Percentiles rank a stretch among this genome's conserved stretches.
Evolutionary conservation across 2,888 invertebrate species (phyloP).

Genomic region (Cyaniris semiargus): DNA sequence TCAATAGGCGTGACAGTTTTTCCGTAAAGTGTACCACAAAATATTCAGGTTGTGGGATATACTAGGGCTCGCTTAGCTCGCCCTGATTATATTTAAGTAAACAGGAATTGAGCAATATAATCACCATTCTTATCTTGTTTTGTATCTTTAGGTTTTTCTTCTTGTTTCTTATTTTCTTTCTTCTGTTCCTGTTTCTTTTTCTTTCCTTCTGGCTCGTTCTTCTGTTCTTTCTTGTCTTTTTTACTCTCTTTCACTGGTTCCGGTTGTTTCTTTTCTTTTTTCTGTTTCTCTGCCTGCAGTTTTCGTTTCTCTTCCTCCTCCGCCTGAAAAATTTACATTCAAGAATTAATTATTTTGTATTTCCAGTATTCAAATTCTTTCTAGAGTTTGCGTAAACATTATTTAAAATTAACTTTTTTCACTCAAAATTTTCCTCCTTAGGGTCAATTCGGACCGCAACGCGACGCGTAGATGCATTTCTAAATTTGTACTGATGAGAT

Average conservation of each 20-base stretch:
- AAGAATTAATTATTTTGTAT: background rate
- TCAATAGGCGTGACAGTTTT: too few species aligned
- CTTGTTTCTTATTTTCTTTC: slow-evolving; percentile 46
- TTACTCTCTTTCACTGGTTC: slow-evolving; percentile 48
- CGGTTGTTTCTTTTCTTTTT: slow-evolving; percentile 45
- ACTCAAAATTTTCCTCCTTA: too few species aligned
- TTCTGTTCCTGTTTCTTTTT: slow-evolving; percentile 55
- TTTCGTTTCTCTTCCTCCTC: slow-evolving; percentile 45
- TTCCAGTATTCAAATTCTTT: background rate
- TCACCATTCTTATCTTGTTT: slow-evolving; percentile 63
- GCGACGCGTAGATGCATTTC: too few species aligned
- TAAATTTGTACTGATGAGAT: too few species aligned
- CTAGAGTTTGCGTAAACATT: background rate
- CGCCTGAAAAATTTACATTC: slow-evolving; percentile 38
- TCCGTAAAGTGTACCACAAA: too few species aligned
- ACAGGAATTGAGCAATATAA: slow-evolving; percentile 37
- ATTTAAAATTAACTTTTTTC: too few species aligned
- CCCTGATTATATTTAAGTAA: background rate
- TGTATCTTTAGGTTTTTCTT: slow-evolving; percentile 52
- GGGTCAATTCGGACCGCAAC: too few species aligned
- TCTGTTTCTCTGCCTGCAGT: slow-evolving; percentile 45
- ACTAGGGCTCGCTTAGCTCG: too few species aligned
- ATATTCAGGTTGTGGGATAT: too few species aligned
- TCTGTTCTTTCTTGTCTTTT: slow-evolving; percentile 51
- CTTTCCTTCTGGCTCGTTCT: slow-evolving; percentile 46